Base-by-base conservation (phyloP, 2,888 invertebrate genomes). In the Cheilosia soror region DNA sequence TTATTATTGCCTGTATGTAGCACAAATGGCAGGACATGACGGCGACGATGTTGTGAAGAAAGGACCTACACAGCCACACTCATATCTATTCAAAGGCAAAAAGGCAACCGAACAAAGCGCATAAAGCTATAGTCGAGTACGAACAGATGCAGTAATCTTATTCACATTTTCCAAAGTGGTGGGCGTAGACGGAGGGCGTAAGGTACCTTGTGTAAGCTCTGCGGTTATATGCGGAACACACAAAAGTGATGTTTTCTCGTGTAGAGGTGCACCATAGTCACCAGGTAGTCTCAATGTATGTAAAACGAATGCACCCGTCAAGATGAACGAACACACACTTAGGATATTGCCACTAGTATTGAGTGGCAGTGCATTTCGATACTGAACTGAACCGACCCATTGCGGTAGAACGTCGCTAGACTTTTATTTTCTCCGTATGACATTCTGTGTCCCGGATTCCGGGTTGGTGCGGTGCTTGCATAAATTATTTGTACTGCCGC, bases 281-380 rank as follows among this genome's bases (percentile, higher is more conserved):
- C 15, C 51, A 60, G 65, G 53, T 47, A 72, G 78, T 63, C 51
- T 27, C 79, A 83, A 69, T 75, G 58, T 33, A 66, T 83, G 73
- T 58, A 63, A 73, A 79, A 44, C 42, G 51, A 78, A 82, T 77
- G 60, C 72, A 73, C 72, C 37, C 68, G 44, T 57, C 55, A 78
- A 78, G 55, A 78, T 73, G 60, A 57, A 58, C 57, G 55, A 57
- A 58, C 57, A 76, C 44, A 51, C n/a, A 40, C 69, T 40, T 40
- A 66, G 47, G 47, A 53, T 60, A 51, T 57, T 72, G 60, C 25
- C 58, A 55, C 49, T 72, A 66, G 66, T 76, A 81, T 85, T 85
- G 80, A 85, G 72, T 81, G 72, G 75, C 71, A 72, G 85, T 76
- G 66, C 66, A 85, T 76, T 81, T 72, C 81, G 63, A 81, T 66